Evolutionary conservation across 2,888 invertebrate genomes (phyloP), one percentile per base, ranked within the genome.

Genomic region (Euzetes globulus): DNA sequence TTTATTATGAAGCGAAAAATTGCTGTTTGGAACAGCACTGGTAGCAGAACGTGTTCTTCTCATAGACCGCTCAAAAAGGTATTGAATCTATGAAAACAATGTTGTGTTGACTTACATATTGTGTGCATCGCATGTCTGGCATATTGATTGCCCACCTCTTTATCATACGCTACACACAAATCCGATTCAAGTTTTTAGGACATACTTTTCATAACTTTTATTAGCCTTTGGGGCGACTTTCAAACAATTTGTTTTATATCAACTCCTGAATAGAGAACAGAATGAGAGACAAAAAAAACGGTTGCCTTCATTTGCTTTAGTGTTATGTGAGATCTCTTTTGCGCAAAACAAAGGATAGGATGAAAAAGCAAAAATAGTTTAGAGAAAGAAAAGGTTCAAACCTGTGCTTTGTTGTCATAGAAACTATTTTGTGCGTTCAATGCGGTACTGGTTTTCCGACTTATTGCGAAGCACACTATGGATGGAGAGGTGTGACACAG

Each of bases 401-500:
- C 58, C 55, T 65, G 65, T 37, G 15, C 37, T 65, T n/a, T 37
- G 65, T 65, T n/a, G 37, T 11, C 65, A 65, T 65, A 37, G 65
- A n/a, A n/a, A 65, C 65, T 2, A 19, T 37, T 65, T 1, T 65
- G 65, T 65, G 65, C 33, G 41, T 65, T 27, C n/a, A 65, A 65
- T 65, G 65, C 65, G 19, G 65, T 29, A 65, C 65, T 65, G 19
- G n/a, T 33, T 37, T 41, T 37, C 11, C 58, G 22, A 25, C 22
- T 58, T 22, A 55, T 58, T 58, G 58, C 58, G 58, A 58, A 58
- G 58, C 27, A 58, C 37, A 37, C 65, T 29, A 65, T n/a, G 41
- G 65, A 65, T 65, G 37, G 6, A 65, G 37, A 65, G 65, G 65
- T 65, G 65, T 65, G 65, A 29, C 65, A 7, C 37, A n/a, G 29